These are phyloP conservation scores for Pelobates cultripes DNA, from an alignment of 2,797 vertebrate genomes.

Conservation along the genomic window DNA sequence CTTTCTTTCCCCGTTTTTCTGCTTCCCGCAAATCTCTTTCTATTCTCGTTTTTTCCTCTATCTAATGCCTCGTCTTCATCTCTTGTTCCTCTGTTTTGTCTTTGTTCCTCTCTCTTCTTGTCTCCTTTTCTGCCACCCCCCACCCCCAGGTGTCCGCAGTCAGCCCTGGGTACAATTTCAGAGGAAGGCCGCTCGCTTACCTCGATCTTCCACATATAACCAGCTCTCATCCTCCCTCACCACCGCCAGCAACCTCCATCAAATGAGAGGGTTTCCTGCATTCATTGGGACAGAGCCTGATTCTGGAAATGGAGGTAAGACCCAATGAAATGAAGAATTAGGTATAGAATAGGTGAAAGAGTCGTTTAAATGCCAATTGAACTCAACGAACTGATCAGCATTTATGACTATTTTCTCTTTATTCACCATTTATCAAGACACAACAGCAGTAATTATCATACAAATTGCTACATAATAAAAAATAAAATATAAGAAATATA, in stretches of 20 bases:
- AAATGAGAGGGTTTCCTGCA: conserved; percentile 88
- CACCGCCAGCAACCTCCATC: conserved; percentile 82
- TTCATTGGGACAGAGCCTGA: conserved; percentile 88
- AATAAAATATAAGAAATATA: too few relatives aligned
- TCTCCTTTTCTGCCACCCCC: conserved; percentile 20
- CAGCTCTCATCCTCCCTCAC: conserved; percentile 88
- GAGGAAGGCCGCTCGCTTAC: conserved; percentile 85
- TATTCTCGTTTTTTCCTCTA: not conserved
- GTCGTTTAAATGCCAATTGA: too few relatives aligned
- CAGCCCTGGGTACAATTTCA: conserved; percentile 93
- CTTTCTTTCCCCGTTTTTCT: not conserved
- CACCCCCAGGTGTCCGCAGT: conserved; percentile 80
- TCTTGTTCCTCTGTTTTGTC: not conserved
- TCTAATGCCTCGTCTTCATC: not conserved
- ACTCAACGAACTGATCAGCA: too few relatives aligned
- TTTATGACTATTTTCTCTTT: too few relatives aligned
- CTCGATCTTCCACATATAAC: conserved; percentile 84
- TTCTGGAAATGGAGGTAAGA: conserved; percentile 75
- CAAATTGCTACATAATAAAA: too few relatives aligned
- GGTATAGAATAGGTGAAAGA: too few relatives aligned
- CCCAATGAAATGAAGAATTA: not conserved
- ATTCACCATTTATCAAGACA: too few relatives aligned
- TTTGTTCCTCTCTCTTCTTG: conserved; percentile 2
- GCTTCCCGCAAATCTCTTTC: not conserved
- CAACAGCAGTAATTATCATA: too few relatives aligned